These are phyloP conservation scores for Acanthiza pusilla DNA, from an alignment of 2,797 vertebrate genomes.

Conservation along the genomic window DNA sequence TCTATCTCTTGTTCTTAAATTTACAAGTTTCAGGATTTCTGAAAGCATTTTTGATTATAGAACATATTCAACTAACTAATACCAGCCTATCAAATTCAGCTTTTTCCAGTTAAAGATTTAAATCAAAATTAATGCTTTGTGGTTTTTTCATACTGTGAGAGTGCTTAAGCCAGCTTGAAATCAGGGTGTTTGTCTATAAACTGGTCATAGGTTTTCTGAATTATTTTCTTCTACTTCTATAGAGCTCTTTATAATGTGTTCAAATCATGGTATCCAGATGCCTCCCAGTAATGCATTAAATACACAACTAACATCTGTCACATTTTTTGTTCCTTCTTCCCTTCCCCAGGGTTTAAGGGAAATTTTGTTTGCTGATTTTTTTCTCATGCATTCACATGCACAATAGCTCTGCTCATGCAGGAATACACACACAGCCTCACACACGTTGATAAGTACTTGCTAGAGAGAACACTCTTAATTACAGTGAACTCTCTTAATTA, in stretches of 20 bases:
- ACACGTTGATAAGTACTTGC: not conserved
- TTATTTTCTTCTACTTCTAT: not conserved
- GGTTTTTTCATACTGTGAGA: not conserved
- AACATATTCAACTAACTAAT: not conserved
- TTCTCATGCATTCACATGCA: not conserved
- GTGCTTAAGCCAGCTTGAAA: not conserved
- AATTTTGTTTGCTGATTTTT: not conserved
- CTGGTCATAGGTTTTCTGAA: not conserved
- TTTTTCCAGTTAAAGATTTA: not conserved
- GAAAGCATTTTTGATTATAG: not conserved
- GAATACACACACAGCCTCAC: not conserved
- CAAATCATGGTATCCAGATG: not conserved
- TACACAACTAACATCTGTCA: not conserved
- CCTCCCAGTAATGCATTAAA: not conserved
- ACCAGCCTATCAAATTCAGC: not conserved
- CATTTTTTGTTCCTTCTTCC: not conserved
- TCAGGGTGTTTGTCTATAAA: not conserved
- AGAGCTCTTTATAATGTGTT: not conserved
- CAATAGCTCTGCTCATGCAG: not conserved
- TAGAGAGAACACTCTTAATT: not conserved
- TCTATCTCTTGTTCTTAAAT: not conserved
- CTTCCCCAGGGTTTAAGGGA: not conserved
- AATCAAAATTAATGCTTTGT: not conserved
- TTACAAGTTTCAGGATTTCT: not conserved
- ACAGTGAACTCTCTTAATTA: not conserved